Evolutionary conservation across 2,797 vertebrate genomes (phyloP).

Genomic region (Neostethus bicornis): DNA sequence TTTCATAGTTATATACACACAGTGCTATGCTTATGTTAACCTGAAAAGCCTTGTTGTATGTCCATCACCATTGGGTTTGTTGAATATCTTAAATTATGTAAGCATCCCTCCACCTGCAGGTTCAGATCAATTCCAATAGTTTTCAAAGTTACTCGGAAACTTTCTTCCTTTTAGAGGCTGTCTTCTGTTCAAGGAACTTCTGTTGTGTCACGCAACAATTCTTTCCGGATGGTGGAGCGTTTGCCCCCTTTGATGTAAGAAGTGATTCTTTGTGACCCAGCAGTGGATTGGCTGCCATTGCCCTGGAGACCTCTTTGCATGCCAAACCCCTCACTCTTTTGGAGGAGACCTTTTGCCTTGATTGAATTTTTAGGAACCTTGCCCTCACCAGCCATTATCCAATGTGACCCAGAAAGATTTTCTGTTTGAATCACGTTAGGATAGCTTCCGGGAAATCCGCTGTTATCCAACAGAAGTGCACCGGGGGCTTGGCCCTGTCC

Average conservation of each 20-base stretch:
- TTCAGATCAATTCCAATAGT: neutral
- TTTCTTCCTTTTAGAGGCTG: neutral
- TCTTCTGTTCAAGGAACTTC: neutral
- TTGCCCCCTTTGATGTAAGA: slow-evolving; percentile 27
- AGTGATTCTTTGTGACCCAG: slow-evolving; percentile 21
- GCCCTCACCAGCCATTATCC: slow-evolving; percentile 59
- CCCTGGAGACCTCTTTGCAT: slow-evolving; percentile 29
- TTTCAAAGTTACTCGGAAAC: neutral
- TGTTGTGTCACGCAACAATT: slow-evolving; percentile 52
- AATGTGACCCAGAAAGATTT: slow-evolving; percentile 48
- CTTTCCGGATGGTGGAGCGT: slow-evolving; percentile 28
- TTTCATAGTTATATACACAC: neutral
- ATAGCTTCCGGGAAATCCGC: slow-evolving; percentile 3
- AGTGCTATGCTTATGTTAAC: neutral
- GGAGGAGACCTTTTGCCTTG: slow-evolving; percentile 26
- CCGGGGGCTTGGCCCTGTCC: slow-evolving; percentile 39
- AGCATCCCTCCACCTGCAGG: slow-evolving; percentile 9
- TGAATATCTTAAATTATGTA: neutral
- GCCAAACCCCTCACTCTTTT: slow-evolving; percentile 16
- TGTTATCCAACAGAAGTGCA: slow-evolving; percentile 64
- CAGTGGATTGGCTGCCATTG: slow-evolving; percentile 17
- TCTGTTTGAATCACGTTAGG: slow-evolving; percentile 39
- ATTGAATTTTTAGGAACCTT: slow-evolving; percentile 42
- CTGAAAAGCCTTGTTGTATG: neutral
- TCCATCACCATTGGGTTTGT: neutral